Evolutionary conservation across 1,140 invertebrate species (phyloP).

Genomic region (Neodiprion pinetum): DNA sequence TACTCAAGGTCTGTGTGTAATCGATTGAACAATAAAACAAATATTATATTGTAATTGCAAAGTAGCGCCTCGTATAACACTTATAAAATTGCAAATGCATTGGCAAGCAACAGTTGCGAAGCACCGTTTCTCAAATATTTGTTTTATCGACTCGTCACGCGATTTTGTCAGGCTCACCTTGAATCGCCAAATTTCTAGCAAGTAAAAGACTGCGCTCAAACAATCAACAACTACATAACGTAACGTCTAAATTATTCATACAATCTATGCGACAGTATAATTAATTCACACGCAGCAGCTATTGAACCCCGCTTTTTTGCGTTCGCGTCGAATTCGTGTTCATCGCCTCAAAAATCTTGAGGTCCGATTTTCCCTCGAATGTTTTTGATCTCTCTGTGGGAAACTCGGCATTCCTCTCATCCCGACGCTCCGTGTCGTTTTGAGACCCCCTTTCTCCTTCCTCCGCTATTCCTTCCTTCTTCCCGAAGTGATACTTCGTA

Average conservation of each 20-base stretch:
- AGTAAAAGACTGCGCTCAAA: neutral
- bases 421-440: too few relatives aligned
- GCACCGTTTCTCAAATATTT: neutral
- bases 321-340: neutral
- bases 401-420: slow-evolving; percentile 26
- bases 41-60: neutral
- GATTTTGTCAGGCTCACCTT: neutral
- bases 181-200: neutral
- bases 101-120: neutral
- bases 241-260: neutral
- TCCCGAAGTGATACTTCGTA: slow-evolving; percentile 30
- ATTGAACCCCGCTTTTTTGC: neutral
- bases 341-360: neutral
- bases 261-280: neutral
- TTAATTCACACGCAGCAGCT: neutral
- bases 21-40: neutral
- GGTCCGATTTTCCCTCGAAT: slow-evolving; percentile 41
- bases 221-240: neutral
- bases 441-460: slow-evolving; percentile 32
- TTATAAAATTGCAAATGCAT: neutral
- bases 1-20: neutral
- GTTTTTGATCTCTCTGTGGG: slow-evolving; percentile 26
- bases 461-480: neutral
- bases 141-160: neutral
- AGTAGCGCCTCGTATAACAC: neutral